Conservation (phyloP, 2,113 vertebrate species). For the Synodontis membranacea region DNA sequence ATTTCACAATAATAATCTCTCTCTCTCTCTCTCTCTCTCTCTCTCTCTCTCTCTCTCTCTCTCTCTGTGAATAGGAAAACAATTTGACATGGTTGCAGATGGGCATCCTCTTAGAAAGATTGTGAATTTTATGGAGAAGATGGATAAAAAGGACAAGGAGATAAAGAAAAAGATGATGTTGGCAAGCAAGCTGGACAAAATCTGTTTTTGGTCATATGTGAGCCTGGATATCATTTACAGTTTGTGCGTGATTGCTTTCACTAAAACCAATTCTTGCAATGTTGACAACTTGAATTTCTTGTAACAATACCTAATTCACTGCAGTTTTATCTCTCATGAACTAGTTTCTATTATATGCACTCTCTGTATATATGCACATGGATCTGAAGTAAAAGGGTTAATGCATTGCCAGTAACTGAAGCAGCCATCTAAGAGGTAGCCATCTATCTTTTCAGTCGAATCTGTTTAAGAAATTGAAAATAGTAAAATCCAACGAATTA, state of each 20-base stretch:
- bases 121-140: conserved; percentile 58
- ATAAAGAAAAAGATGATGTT: conserved; percentile 15
- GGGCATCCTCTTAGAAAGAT: conserved; percentile 53
- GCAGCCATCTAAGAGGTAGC: background rate
- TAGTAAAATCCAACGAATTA: background rate
- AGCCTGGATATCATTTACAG: conserved; percentile 44
- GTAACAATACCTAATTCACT: background rate
- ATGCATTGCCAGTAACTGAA: too few relatives aligned
- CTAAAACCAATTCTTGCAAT: background rate
- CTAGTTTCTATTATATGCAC: conserved; percentile 3
- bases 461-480: background rate
- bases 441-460: background rate
- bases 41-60: background rate
- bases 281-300: conserved; percentile 66
- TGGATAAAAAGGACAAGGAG: conserved; percentile 28
- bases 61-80: conserved; percentile 19
- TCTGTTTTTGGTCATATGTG: conserved; percentile 62
- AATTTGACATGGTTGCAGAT: conserved; percentile 28
- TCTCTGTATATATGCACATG: background rate
- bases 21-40: background rate
- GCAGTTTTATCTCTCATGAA: background rate
- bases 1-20: background rate
- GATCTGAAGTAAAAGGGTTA: background rate
- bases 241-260: conserved; percentile 34
- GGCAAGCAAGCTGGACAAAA: conserved; percentile 61